phyloP scores from a whole-genome alignment of 2,113 vertebrate species.

The Lagopus leucura region DNA sequence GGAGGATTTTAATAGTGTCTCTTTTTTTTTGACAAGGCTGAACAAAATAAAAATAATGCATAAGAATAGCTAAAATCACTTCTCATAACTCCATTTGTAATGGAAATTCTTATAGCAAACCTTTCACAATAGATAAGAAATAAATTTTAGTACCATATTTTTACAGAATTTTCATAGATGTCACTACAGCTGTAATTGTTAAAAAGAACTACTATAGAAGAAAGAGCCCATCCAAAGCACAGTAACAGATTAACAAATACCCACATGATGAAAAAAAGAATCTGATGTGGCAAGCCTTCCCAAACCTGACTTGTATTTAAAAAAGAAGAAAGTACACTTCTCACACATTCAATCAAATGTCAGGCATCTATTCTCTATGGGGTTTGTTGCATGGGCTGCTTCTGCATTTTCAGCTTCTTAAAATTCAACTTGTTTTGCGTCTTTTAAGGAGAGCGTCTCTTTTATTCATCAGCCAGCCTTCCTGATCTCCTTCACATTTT shows the following conservation, averaged over 20 bases:
- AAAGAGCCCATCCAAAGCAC: background rate
- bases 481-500: background rate
- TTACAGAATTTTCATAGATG: background rate
- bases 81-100: background rate
- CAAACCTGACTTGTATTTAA: background rate
- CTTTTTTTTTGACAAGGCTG: background rate
- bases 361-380: background rate
- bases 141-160: background rate
- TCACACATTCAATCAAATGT: background rate
- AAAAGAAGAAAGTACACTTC: background rate
- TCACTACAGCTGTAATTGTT: background rate
- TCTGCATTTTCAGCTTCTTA: background rate
- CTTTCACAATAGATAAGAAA: background rate
- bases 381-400: background rate
- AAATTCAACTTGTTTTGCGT: background rate
- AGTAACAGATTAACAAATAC: background rate
- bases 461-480: background rate
- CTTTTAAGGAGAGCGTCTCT: background rate
- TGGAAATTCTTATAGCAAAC: background rate
- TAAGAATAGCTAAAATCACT: background rate
- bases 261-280: background rate
- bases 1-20: too few relatives aligned
- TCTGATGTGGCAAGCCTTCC: background rate
- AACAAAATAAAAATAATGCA: background rate
- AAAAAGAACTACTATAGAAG: background rate